A percentile compares a stretch with the other conserved stretches of the same genome.
phyloP scores from a whole-genome alignment of 2,113 vertebrate genomes.

The Cyprinodon brontotheroides region DNA sequence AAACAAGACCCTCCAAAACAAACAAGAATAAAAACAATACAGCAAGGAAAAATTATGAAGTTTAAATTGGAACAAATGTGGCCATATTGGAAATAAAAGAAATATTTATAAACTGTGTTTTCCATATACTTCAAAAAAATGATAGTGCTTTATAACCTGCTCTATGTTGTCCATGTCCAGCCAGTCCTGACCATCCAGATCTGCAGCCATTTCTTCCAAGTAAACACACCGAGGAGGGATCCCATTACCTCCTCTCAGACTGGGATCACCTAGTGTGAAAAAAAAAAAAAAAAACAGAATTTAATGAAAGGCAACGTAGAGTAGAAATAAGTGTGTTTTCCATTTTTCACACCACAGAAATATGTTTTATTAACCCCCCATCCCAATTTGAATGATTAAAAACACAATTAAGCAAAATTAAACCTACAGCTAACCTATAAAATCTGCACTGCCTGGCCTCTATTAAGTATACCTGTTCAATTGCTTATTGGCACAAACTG shows the following conservation, averaged over 20 bases:
- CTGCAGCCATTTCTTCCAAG: constrained; percentile 92
- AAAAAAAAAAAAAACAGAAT: constrained; percentile 18
- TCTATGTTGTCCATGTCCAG: constrained; percentile 97
- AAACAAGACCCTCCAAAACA: neutral
- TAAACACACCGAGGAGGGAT: constrained; percentile 95
- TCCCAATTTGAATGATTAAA: no score
- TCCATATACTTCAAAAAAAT: neutral
- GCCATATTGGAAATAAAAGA: neutral
- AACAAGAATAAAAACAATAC: neutral
- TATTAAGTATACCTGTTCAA: no score
- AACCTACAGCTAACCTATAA: neutral
- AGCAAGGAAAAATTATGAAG: neutral
- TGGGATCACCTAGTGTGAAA: constrained; percentile 87
- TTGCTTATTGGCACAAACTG: no score
- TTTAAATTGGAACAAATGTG: neutral
- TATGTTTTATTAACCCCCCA: no score
- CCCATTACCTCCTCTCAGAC: constrained; percentile 90
- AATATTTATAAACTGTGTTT: neutral
- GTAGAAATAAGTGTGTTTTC: no score
- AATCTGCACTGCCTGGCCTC: neutral
- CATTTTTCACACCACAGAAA: no score
- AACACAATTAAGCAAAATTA: neutral
- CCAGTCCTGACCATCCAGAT: constrained; percentile 97
- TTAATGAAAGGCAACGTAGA: no score
- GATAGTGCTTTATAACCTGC: constrained; percentile 80